Evolutionary conservation across 1,140 invertebrate species (phyloP).

Genomic region (Argopecten irradians): DNA sequence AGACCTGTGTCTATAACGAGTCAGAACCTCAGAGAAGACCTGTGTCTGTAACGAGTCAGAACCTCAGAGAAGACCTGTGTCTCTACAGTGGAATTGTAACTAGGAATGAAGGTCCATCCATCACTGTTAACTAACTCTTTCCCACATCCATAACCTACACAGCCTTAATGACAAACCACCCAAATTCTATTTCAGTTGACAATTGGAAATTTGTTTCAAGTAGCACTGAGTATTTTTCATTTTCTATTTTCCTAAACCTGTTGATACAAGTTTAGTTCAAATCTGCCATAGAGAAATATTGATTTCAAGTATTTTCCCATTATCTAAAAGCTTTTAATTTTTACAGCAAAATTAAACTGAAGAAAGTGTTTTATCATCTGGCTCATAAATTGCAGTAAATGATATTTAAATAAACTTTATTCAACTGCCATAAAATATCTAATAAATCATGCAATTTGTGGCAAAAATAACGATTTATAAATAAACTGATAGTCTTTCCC

Average conservation of each 20-base stretch:
- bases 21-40: too few relatives aligned
- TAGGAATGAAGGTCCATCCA: background rate
- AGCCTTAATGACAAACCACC: background rate
- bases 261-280: background rate
- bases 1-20: too few relatives aligned
- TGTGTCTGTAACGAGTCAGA: too few relatives aligned
- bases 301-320: background rate
- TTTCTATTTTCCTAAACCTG: background rate
- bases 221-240: background rate
- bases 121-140: background rate
- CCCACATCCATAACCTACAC: conserved; percentile 12
- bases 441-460: background rate
- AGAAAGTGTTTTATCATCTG: background rate
- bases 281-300: background rate
- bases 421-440: background rate
- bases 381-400: background rate
- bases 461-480: background rate
- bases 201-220: background rate
- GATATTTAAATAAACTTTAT: background rate
- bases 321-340: background rate
- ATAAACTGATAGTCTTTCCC: background rate
- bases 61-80: background rate
- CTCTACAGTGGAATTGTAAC: background rate
- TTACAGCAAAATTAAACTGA: background rate
- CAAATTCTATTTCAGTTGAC: background rate